Percentiles rank a stretch among this genome's conserved stretches.
Conservation (phyloP, 2,797 vertebrate genomes). For the Scyliorhinus canicula region DNA sequence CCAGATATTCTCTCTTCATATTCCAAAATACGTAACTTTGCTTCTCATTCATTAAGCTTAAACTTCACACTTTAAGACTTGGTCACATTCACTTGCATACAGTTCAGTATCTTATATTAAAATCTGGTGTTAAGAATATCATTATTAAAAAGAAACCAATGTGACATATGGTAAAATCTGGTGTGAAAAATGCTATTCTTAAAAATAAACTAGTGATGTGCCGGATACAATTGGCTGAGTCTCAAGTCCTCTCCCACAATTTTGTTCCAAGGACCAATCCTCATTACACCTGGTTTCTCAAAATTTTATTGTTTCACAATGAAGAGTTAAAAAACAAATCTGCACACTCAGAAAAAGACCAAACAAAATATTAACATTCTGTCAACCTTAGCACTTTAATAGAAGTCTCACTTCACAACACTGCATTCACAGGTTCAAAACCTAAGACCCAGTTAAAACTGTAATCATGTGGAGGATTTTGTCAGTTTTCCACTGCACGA, state of each 20-base stretch:
- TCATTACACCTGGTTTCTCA: too few relatives aligned
- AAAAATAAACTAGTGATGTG: neutral
- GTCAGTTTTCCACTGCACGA: neutral
- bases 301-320: neutral
- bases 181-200: neutral
- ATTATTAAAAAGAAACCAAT: neutral
- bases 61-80: neutral
- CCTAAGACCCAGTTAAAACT: neutral
- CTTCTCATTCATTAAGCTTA: too few relatives aligned
- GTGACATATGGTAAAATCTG: neutral
- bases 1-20: neutral
- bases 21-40: too few relatives aligned
- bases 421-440: neutral
- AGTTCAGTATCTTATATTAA: neutral
- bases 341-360: neutral
- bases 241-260: neutral
- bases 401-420: neutral
- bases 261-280: neutral
- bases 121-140: neutral
- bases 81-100: neutral
- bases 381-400: neutral
- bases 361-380: neutral
- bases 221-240: neutral
- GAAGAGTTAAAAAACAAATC: neutral
- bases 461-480: neutral